These are phyloP conservation scores for Cyprinella venusta DNA, from an alignment of 2,797 vertebrate species.

Conservation along the genomic window DNA sequence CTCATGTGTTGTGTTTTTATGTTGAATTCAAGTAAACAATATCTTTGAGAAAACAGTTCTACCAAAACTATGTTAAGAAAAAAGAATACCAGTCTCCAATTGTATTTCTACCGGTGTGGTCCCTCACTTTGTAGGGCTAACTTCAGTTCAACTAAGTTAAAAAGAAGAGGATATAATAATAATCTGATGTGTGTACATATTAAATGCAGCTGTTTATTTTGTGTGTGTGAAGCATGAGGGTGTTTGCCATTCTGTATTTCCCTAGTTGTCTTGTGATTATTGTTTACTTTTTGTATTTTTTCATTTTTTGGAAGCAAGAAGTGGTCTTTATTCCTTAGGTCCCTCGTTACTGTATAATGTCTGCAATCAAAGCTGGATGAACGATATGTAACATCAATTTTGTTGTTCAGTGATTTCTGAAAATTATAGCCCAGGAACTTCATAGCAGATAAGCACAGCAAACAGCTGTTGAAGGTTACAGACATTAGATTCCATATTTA, in stretches of 20 bases:
- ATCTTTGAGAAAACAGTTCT: slow-evolving; percentile 12
- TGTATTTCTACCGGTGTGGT: background rate
- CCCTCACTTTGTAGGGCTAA: slow-evolving; percentile 47
- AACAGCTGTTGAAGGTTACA: background rate
- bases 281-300: slow-evolving; percentile 28
- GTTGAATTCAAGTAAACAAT: background rate
- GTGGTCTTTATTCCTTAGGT: slow-evolving; percentile 58
- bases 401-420: background rate
- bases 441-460: background rate
- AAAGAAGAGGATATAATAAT: slow-evolving; percentile 67
- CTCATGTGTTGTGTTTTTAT: slow-evolving; percentile 34
- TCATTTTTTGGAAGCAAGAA: slow-evolving; percentile 46
- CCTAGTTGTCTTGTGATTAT: slow-evolving; percentile 51
- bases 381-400: background rate
- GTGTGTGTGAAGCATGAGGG: slow-evolving; percentile 74
- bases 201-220: background rate
- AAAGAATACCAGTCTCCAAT: background rate
- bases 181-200: slow-evolving; percentile 63
- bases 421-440: background rate
- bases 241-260: slow-evolving; percentile 71
- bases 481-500: background rate
- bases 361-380: background rate
- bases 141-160: slow-evolving; percentile 70
- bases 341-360: slow-evolving; percentile 2
- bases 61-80: background rate